Evolutionary conservation across 2,888 invertebrate genomes (phyloP).

Genomic region (Himalopsyche japonica): DNA sequence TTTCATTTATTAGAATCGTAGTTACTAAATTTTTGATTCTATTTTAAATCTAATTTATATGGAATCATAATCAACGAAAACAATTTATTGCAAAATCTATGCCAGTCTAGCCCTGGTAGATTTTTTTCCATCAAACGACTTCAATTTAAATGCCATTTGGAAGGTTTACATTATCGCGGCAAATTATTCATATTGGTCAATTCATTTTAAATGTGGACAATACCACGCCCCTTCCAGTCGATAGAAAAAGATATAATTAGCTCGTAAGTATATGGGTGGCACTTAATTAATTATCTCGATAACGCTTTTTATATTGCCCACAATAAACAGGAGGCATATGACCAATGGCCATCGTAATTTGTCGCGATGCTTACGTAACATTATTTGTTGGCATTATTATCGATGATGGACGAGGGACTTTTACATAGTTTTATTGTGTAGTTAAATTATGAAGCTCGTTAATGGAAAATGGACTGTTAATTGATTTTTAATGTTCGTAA

Average conservation of each 20-base stretch:
- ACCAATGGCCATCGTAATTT: neutral
- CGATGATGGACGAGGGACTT: neutral
- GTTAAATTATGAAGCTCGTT: neutral
- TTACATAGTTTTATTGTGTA: neutral
- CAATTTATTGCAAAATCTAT: neutral
- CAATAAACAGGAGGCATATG: neutral
- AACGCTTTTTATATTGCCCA: neutral
- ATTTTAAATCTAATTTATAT: neutral
- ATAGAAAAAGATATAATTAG: neutral
- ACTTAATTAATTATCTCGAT: neutral
- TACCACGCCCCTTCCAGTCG: conserved; percentile 1
- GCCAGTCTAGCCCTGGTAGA: neutral
- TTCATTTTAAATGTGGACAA: neutral
- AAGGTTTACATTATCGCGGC: conserved; percentile 9
- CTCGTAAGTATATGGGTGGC: neutral
- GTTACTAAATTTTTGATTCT: too few species aligned
- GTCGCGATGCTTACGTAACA: neutral
- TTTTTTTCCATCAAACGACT: neutral
- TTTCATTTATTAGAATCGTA: too few species aligned
- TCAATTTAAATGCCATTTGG: conserved; percentile 30
- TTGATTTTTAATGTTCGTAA: neutral
- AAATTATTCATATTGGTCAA: conserved; percentile 18
- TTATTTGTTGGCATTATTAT: neutral
- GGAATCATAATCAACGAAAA: neutral
- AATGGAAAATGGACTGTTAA: neutral